phyloP scores from a whole-genome alignment of 1,140 invertebrate genomes.

The Diplogasteroides magnus region DNA sequence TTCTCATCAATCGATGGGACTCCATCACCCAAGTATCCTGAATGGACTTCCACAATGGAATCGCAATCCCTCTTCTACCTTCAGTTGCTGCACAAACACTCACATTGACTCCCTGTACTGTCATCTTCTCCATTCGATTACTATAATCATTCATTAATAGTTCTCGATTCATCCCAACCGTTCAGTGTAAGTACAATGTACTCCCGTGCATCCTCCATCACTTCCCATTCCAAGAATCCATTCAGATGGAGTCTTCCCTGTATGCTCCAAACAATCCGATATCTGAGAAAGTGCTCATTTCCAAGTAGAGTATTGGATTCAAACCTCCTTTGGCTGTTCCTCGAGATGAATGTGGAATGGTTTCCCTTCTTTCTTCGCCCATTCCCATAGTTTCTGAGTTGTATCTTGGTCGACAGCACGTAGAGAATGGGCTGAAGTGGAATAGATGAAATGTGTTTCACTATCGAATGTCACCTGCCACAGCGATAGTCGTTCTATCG shows the following conservation, averaged over 20 bases:
- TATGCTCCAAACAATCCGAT: neutral
- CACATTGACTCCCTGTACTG: slow-evolving; percentile 33
- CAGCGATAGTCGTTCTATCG: slow-evolving; percentile 33
- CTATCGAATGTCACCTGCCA: slow-evolving; percentile 35
- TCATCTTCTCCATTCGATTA: slow-evolving; percentile 18
- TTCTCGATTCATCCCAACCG: no score
- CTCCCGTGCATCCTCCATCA: slow-evolving; percentile 24
- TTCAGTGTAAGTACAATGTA: slow-evolving; percentile 50
- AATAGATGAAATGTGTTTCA: neutral
- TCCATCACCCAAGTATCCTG: slow-evolving; percentile 49
- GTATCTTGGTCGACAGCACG: slow-evolving; percentile 40
- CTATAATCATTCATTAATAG: no score
- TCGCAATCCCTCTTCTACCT: slow-evolving; percentile 13
- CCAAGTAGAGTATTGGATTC: slow-evolving; percentile 21
- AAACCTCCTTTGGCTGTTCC: slow-evolving; percentile 50
- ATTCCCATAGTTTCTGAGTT: slow-evolving; percentile 36
- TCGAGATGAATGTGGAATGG: slow-evolving; percentile 52
- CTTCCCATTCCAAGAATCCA: neutral
- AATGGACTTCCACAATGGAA: neutral
- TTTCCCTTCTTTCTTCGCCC: slow-evolving; percentile 23
- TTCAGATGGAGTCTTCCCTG: neutral
- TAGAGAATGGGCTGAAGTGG: slow-evolving; percentile 46
- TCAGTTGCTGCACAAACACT: slow-evolving; percentile 50
- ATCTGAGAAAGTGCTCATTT: slow-evolving; percentile 4
- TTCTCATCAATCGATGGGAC: slow-evolving; percentile 39